These are phyloP conservation scores for Lipotes vexillifer DNA, from an alignment of 2,113 vertebrate species.

Conservation along the genomic window DNA sequence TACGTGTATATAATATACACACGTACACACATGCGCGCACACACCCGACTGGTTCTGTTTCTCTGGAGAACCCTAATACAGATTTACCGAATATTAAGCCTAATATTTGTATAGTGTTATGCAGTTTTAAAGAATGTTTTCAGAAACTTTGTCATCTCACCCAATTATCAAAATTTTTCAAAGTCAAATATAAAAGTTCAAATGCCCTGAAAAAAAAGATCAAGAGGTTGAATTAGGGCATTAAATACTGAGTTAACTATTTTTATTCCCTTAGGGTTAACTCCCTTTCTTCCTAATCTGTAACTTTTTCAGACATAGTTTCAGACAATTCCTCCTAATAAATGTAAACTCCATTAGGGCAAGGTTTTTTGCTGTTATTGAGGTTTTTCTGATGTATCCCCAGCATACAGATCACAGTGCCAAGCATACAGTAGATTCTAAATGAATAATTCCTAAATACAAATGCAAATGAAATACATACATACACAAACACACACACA, in stretches of 20 bases:
- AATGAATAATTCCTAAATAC: not conserved
- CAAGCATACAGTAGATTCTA: not conserved
- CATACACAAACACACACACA: not conserved
- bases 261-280: not conserved
- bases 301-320: not conserved
- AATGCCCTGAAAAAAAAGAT: not conserved
- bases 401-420: not conserved
- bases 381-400: not conserved
- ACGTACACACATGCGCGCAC: not conserved
- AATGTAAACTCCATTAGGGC: not conserved
- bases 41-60: not conserved
- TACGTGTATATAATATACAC: no score
- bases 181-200: constrained; percentile 23
- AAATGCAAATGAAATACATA: not conserved
- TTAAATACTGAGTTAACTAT: not conserved
- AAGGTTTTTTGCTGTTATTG: not conserved
- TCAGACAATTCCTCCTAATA: not conserved
- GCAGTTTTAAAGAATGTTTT: not conserved
- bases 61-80: not conserved
- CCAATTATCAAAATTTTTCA: not conserved
- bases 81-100: not conserved
- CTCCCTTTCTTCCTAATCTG: not conserved
- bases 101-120: not conserved
- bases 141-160: not conserved
- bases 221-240: not conserved